A percentile compares a stretch with the other conserved stretches of the same genome.
phyloP scores from a whole-genome alignment of 2,113 vertebrate species.

The Phycodurus eques region DNA sequence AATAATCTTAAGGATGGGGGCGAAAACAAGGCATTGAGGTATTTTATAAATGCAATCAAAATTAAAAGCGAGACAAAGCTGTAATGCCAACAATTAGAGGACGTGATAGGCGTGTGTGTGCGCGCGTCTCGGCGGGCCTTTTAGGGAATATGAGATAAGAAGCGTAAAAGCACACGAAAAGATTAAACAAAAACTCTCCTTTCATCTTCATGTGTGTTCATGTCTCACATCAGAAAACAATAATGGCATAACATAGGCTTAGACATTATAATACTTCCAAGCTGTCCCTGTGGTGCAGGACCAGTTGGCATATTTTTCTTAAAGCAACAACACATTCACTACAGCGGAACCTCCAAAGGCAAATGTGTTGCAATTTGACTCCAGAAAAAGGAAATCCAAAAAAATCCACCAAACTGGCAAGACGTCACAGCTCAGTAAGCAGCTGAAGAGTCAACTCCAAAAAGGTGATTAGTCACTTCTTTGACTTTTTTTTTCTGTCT shows the following conservation, averaged over 20 bases:
- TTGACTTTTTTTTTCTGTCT: background rate
- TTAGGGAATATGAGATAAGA: conserved; percentile 42
- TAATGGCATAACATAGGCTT: conserved; percentile 26
- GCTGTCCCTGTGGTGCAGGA: background rate
- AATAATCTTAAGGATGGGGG: conserved; percentile 11
- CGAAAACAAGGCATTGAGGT: conserved; percentile 29
- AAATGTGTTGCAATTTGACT: background rate
- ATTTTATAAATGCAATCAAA: conserved; percentile 36
- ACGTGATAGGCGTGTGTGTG: conserved; percentile 29
- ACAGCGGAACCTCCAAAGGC: conserved; percentile 1
- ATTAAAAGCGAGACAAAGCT: conserved; percentile 23
- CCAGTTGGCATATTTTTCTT: background rate
- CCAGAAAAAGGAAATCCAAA: background rate
- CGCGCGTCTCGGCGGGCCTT: conserved; percentile 7
- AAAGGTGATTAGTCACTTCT: background rate
- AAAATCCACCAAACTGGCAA: background rate
- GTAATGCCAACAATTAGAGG: conserved; percentile 44
- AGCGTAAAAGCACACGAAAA: conserved; percentile 27
- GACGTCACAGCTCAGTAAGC: background rate
- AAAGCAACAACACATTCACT: background rate
- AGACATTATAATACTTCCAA: conserved; percentile 30
- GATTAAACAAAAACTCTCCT: conserved; percentile 36
- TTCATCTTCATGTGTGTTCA: conserved; percentile 16
- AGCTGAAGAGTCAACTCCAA: background rate
- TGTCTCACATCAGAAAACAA: conserved; percentile 30